Percentiles rank a stretch among this genome's conserved stretches.
phyloP scores from a whole-genome alignment of 2,113 vertebrate genomes.

The Struthio camelus region DNA sequence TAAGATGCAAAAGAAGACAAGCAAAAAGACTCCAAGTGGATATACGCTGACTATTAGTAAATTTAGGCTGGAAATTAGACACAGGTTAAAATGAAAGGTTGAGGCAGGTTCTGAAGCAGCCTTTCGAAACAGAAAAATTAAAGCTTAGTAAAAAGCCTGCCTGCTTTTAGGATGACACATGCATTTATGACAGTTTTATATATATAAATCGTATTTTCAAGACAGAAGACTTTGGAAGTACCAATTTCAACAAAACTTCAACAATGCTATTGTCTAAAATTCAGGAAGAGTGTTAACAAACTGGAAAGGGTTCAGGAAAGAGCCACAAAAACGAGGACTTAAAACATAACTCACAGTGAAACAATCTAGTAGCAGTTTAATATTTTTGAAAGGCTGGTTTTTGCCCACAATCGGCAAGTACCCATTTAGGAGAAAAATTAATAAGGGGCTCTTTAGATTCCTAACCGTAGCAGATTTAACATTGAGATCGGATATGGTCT shows the following conservation, averaged over 20 bases:
- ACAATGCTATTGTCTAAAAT: background rate
- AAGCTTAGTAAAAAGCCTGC: background rate
- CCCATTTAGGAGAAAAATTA: background rate
- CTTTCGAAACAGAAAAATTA: background rate
- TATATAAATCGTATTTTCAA: background rate
- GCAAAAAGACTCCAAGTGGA: background rate
- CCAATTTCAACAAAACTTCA: background rate
- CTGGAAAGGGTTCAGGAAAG: background rate
- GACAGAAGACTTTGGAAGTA: background rate
- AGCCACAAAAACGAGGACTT: background rate
- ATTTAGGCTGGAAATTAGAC: background rate
- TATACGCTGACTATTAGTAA: background rate
- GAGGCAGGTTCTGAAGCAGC: background rate
- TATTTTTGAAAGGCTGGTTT: background rate
- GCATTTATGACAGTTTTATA: background rate
- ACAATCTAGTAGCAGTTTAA: background rate
- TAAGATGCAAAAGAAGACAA: background rate
- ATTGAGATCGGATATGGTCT: background rate
- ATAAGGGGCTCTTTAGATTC: background rate
- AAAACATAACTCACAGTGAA: background rate
- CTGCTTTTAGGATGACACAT: background rate
- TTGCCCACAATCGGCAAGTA: background rate
- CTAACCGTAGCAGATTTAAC: background rate
- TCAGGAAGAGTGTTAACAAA: background rate
- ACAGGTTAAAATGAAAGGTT: background rate